These are phyloP conservation scores for Sarcophaga caerulescens DNA, from an alignment of 2,888 invertebrate species.

Conservation along the genomic window DNA sequence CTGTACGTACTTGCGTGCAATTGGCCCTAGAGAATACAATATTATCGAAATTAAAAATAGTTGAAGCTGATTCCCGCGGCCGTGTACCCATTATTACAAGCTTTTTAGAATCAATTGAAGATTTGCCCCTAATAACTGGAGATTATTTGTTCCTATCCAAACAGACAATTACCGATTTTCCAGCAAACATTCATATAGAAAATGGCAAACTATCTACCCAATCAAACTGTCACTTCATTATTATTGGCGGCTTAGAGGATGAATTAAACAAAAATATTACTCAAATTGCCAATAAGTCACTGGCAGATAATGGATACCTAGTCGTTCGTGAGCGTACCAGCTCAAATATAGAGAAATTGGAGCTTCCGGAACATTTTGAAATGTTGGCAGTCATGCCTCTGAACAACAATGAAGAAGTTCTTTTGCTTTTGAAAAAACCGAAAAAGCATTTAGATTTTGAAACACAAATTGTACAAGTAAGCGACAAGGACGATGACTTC, in stretches of 20 bases:
- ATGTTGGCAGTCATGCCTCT: conserved; percentile 75
- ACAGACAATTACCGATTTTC: conserved; percentile 77
- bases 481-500: conserved; percentile 73
- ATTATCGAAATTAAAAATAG: conserved; percentile 84
- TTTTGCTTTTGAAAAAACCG: conserved; percentile 55
- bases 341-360: conserved; percentile 80
- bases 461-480: conserved; percentile 73
- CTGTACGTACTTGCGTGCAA: conserved; percentile 85
- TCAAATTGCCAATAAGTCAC: conserved; percentile 81
- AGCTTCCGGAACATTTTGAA: conserved; percentile 74
- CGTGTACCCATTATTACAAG: conserved; percentile 82
- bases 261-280: conserved; percentile 76
- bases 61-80: conserved; percentile 83
- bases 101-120: conserved; percentile 84
- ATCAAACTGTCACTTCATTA: conserved; percentile 77
- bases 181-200: conserved; percentile 83
- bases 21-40: conserved; percentile 87
- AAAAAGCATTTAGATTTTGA: conserved; percentile 69
- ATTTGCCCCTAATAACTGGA: conserved; percentile 87
- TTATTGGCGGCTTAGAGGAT: conserved; percentile 72
- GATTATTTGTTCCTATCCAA: conserved; percentile 83
- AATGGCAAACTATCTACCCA: conserved; percentile 83
- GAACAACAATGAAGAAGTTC: conserved; percentile 75
- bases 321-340: conserved; percentile 84
- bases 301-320: conserved; percentile 84